A percentile compares a stretch with the other conserved stretches of the same genome.
phyloP scores from a whole-genome alignment of 2,113 vertebrate species.

The Pristiophorus japonicus region DNA sequence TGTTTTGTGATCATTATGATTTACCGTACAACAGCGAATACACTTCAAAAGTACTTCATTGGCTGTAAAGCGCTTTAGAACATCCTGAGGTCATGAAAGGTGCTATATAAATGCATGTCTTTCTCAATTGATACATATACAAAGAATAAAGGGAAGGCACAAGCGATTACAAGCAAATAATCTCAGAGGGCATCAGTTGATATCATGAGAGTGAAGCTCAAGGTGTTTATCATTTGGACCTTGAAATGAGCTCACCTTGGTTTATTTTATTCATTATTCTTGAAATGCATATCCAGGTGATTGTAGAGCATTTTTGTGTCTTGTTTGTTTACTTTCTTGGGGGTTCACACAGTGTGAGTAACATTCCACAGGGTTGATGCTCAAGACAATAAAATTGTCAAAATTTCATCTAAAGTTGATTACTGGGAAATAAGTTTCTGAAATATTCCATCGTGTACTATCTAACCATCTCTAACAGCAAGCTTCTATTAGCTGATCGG shows the following conservation, averaged over 20 bases:
- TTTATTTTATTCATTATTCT: not conserved
- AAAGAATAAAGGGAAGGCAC: not conserved
- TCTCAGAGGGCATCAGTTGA: not conserved
- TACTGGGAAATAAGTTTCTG: not conserved
- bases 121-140: not conserved
- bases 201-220: not conserved
- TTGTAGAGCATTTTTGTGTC: not conserved
- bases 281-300: not conserved
- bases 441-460: not conserved
- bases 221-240: not conserved
- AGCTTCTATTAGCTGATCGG: not conserved
- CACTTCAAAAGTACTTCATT: not conserved
- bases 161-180: not conserved
- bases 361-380: not conserved
- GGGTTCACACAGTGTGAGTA: too few species aligned
- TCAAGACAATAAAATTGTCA: not conserved
- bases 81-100: not conserved
- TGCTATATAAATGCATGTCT: not conserved
- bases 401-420: not conserved
- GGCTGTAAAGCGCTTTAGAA: not conserved
- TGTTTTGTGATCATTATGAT: not conserved
- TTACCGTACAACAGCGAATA: not conserved
- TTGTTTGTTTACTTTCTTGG: not conserved
- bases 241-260: not conserved
- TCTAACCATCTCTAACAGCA: not conserved